Percentiles rank a stretch among this genome's conserved stretches.
Evolutionary conservation across 2,797 vertebrate genomes (phyloP).

Genomic region (Micropoecilia bifurca): DNA sequence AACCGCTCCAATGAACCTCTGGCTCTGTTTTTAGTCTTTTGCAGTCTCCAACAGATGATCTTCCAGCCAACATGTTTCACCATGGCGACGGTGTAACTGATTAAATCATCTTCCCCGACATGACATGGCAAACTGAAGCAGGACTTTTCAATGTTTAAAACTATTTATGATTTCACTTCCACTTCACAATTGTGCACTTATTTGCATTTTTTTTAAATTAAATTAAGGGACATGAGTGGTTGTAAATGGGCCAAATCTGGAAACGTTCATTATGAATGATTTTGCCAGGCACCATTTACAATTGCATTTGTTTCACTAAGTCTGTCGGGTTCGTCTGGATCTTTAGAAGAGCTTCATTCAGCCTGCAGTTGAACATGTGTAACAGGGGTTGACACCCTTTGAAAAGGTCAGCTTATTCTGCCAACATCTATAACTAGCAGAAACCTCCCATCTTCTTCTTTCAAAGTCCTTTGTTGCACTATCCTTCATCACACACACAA

Average conservation of each 20-base stretch:
- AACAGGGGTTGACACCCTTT: slow-evolving; percentile 32
- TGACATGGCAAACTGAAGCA: not conserved
- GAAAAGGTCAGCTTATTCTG: slow-evolving; percentile 65
- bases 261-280: not conserved
- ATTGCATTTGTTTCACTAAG: not conserved
- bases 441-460: slow-evolving; percentile 39
- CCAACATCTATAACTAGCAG: slow-evolving; percentile 21
- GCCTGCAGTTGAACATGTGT: slow-evolving; percentile 58
- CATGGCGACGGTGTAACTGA: not conserved
- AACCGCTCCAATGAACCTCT: not conserved
- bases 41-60: not conserved
- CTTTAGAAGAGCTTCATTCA: slow-evolving; percentile 36
- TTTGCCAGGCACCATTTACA: not conserved
- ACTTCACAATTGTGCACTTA: not conserved
- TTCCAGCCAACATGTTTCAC: not conserved
- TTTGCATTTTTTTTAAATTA: not conserved
- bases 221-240: not conserved
- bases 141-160: not conserved
- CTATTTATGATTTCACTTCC: not conserved
- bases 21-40: not conserved
- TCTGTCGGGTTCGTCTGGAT: not conserved
- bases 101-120: not conserved
- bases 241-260: not conserved
- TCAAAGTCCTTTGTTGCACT: slow-evolving; percentile 5
- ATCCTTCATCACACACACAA: not conserved